Evolutionary conservation across 2,113 vertebrate species (phyloP), one percentile per base, ranked within the genome.

Genomic region (Hemiscyllium ocellatum): DNA sequence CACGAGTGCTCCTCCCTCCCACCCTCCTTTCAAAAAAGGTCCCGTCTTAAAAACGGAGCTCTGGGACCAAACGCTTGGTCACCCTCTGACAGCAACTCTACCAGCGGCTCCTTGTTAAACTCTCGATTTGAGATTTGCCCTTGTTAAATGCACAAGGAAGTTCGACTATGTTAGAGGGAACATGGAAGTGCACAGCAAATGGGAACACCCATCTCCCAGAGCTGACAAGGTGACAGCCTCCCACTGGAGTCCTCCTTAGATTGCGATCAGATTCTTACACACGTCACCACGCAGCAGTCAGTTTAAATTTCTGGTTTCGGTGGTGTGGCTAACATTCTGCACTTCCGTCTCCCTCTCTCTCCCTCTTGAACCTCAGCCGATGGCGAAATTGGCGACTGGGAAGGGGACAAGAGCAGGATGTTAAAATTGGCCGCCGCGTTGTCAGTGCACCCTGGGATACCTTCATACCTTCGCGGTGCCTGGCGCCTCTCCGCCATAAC

Each of bases 381-480:
- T 93, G 89, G 29, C 33, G 89, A 19, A 66, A 37, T 66, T 66
- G 61, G 89, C 15, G 61, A 66, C 89, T 93, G 89, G 61, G 61
- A 93, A 90, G 89, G 42, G 89, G 89, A 93, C 56, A 93, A 93
- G 89, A 93, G 89, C 56, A 93, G 89, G 89, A 20, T 19, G 56
- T 66, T 93, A 93, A 66, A 61, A 66, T 19, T 15, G 89, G 33
- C 89, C 19, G 89, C 89, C 89, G 61, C 26, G 89, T n/a, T 37
- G 33, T 66, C 89, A 37, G 89, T 61, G 65, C 61, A 17, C 89
- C 61, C 24, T 13, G 50, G 86, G 87, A 56, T 37, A 80, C 29
- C 47, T 24, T 24, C 87, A 56, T 37, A 80, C 29, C 47, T 24
- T 24, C 87, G 12, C 87, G 6, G 13, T 33, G 26, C 56, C 65